These are phyloP conservation scores for Microtus oregoni DNA, from an alignment of 2,113 vertebrate species.

Conservation along the genomic window DNA sequence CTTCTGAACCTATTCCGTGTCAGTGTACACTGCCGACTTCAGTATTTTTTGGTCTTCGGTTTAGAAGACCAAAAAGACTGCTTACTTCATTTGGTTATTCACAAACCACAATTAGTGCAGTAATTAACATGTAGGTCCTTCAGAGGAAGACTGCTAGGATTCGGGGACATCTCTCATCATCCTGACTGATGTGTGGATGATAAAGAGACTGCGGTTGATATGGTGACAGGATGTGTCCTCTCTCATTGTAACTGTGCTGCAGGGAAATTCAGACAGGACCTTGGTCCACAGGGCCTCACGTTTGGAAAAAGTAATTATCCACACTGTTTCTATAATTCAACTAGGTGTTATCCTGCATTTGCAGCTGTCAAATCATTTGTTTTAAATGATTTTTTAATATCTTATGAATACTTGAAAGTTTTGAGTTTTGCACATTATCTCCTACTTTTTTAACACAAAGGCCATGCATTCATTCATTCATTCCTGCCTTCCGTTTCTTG, in stretches of 20 bases:
- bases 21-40: slow-evolving; percentile 88
- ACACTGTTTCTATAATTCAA: slow-evolving; percentile 89
- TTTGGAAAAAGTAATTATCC: slow-evolving; percentile 88
- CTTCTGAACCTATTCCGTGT: slow-evolving; percentile 84
- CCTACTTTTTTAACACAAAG: slow-evolving; percentile 80
- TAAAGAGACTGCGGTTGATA: slow-evolving; percentile 86
- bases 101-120: slow-evolving; percentile 90
- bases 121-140: slow-evolving; percentile 90
- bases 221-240: slow-evolving; percentile 85
- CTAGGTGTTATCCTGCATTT: slow-evolving; percentile 89
- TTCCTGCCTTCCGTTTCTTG: background rate
- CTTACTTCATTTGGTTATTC: slow-evolving; percentile 90
- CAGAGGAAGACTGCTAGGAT: slow-evolving; percentile 87
- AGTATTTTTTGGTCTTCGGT: slow-evolving; percentile 88
- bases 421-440: slow-evolving; percentile 80
- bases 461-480: background rate
- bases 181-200: slow-evolving; percentile 86
- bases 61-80: too few relatives aligned
- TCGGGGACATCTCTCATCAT: slow-evolving; percentile 86
- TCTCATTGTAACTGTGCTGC: slow-evolving; percentile 83
- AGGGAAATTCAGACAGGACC: slow-evolving; percentile 85
- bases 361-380: slow-evolving; percentile 89
- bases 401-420: slow-evolving; percentile 85
- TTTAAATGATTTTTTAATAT: slow-evolving; percentile 85
- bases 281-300: slow-evolving; percentile 82